These are phyloP conservation scores for Channallabes apus DNA, from an alignment of 2,797 vertebrate genomes.

Conservation along the genomic window DNA sequence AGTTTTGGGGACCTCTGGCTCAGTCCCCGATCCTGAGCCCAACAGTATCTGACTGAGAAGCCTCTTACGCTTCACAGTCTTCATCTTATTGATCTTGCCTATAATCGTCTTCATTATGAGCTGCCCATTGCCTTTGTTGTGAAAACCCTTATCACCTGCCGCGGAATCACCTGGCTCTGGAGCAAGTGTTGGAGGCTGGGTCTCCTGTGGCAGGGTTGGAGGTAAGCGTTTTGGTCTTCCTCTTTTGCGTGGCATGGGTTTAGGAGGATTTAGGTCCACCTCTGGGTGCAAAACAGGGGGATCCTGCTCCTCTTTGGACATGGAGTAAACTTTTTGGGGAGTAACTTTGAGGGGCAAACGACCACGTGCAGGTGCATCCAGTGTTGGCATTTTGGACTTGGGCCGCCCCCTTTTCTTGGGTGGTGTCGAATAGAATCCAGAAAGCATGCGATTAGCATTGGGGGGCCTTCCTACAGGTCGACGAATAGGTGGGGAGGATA, in stretches of 20 bases:
- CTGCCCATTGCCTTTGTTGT: constrained; percentile 90
- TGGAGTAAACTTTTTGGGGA: constrained; percentile 91
- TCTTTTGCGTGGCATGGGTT: constrained; percentile 90
- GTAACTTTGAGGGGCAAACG: constrained; percentile 82
- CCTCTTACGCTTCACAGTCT: constrained; percentile 93
- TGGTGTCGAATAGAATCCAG: constrained; percentile 68
- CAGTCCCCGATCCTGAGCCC: constrained; percentile 67
- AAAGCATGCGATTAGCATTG: constrained; percentile 76
- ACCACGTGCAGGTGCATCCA: constrained; percentile 84
- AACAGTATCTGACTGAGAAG: constrained; percentile 92
- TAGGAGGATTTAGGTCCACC: constrained; percentile 89
- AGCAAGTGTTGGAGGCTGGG: constrained; percentile 89
- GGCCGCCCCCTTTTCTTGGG: constrained; percentile 86
- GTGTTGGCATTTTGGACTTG: constrained; percentile 92
- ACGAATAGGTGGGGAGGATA: constrained; percentile 66
- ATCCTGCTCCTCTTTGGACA: constrained; percentile 91
- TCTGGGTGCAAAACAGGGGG: constrained; percentile 96
- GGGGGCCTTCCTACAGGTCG: constrained; percentile 76
- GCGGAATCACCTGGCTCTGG: constrained; percentile 74
- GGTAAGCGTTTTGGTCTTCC: constrained; percentile 93
- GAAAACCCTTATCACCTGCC: constrained; percentile 80
- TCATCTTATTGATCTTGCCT: constrained; percentile 99
- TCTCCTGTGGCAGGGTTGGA: constrained; percentile 82
- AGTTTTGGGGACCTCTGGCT: constrained; percentile 66
- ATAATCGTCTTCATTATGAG: constrained; percentile 97